A percentile compares a stretch with the other conserved stretches of the same genome.
These are phyloP conservation scores for Nasonia vitripennis DNA, from an alignment of 1,140 invertebrate genomes.

Conservation along the genomic window DNA sequence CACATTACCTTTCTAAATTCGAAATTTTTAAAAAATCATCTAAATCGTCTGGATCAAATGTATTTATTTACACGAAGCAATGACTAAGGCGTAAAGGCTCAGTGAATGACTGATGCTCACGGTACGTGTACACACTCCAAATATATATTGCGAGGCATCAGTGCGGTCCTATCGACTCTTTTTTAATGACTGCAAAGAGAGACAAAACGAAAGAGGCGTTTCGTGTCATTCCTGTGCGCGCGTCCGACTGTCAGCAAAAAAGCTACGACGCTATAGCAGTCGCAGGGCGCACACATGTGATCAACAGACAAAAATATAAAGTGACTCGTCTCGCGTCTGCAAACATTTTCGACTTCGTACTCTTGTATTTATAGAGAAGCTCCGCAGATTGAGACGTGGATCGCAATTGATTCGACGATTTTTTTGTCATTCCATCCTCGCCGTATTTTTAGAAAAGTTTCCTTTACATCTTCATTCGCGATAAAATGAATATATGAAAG, in stretches of 20 bases:
- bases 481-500: background rate
- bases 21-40: no score
- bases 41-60: no score
- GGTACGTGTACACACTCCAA: background rate
- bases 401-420: slow-evolving; percentile 7
- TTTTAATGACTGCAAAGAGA: background rate
- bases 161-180: background rate
- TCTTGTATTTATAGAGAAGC: slow-evolving; percentile 42
- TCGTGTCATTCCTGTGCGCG: slow-evolving; percentile 10
- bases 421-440: slow-evolving; percentile 16
- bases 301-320: slow-evolving; percentile 41
- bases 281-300: slow-evolving; percentile 20
- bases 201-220: background rate
- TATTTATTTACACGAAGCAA: no score
- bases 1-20: no score
- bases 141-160: background rate
- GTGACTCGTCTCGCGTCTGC: slow-evolving; percentile 8
- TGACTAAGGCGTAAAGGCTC: no score
- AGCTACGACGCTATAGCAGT: background rate
- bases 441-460: background rate
- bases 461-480: background rate
- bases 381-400: background rate
- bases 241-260: slow-evolving; percentile 27
- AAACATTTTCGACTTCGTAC: slow-evolving; percentile 21
- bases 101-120: background rate